Percentiles rank a stretch among this genome's conserved stretches.
Evolutionary conservation across 2,888 invertebrate species (phyloP).

Genomic region (Dichetophora obliterata): DNA sequence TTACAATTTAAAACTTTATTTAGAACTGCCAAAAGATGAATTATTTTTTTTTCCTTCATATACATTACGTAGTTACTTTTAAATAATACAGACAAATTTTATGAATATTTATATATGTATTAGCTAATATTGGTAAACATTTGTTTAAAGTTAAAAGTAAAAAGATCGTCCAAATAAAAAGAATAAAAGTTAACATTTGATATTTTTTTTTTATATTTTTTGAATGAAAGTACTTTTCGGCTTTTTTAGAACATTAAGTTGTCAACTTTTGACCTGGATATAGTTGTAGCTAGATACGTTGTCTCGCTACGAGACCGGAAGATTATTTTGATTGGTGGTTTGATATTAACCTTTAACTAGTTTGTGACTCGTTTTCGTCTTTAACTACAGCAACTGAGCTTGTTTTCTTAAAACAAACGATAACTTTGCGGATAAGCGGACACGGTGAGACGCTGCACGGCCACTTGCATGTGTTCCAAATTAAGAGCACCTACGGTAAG

Average conservation of each 20-base stretch:
- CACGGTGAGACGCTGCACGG: constrained; percentile 61
- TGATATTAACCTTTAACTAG: too few relatives aligned
- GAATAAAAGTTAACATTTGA: neutral
- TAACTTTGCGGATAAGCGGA: constrained; percentile 65
- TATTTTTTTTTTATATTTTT: neutral
- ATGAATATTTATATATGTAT: constrained; percentile 9
- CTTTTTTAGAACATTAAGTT: neutral
- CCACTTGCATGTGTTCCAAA: constrained; percentile 62
- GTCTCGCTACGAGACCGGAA: too few relatives aligned
- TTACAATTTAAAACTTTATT: constrained; percentile 34
- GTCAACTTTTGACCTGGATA: too few relatives aligned
- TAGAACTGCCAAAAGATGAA: constrained; percentile 8
- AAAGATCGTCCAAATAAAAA: neutral
- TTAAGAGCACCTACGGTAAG: constrained; percentile 60
- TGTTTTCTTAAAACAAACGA: constrained; percentile 64
- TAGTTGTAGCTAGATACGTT: too few relatives aligned
- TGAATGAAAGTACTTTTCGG: neutral
- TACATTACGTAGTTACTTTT: constrained; percentile 22
- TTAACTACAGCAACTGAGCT: too few relatives aligned
- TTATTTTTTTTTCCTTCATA: neutral
- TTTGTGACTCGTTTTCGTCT: too few relatives aligned
- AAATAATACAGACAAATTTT: constrained; percentile 3
- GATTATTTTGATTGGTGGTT: too few relatives aligned
- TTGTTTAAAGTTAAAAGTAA: neutral
- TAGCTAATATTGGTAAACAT: constrained; percentile 27